Percentiles rank a stretch among this genome's conserved stretches.
phyloP scores from a whole-genome alignment of 2,113 vertebrate genomes.

The Bufo bufo region DNA sequence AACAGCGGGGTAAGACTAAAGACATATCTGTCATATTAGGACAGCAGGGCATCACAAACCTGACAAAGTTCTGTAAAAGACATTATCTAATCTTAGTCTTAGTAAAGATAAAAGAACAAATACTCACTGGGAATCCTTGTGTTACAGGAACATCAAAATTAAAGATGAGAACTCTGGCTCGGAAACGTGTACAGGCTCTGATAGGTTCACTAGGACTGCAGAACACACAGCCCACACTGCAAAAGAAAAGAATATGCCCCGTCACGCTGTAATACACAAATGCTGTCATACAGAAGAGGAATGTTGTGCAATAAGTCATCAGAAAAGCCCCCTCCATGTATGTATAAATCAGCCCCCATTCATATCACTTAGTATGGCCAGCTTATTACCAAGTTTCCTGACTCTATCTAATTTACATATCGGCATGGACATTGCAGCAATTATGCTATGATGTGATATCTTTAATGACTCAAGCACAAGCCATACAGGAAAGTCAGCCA shows the following conservation, averaged over 20 bases:
- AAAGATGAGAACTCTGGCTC: conserved; percentile 92
- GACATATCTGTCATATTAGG: neutral
- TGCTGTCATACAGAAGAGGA: neutral
- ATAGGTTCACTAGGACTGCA: conserved; percentile 91
- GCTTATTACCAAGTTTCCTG: too few species aligned
- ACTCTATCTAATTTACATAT: too few species aligned
- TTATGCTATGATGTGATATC: neutral
- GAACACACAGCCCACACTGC: conserved; percentile 91
- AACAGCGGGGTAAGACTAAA: neutral
- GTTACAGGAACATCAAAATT: conserved; percentile 95
- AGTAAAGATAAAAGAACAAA: neutral
- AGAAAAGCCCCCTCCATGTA: too few species aligned
- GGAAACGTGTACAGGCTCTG: conserved; percentile 87
- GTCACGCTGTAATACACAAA: neutral
- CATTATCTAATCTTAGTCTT: neutral
- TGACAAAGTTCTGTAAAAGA: neutral
- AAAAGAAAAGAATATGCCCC: conserved; percentile 30
- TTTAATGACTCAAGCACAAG: too few species aligned
- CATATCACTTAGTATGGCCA: too few species aligned
- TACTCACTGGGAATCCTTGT: conserved; percentile 95
- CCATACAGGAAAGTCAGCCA: too few species aligned
- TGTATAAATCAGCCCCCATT: too few species aligned
- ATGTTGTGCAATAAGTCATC: too few species aligned
- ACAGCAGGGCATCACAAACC: neutral
- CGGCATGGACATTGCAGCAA: too few species aligned